phyloP scores from a whole-genome alignment of 2,888 invertebrate species.

The Athalia rosae region DNA sequence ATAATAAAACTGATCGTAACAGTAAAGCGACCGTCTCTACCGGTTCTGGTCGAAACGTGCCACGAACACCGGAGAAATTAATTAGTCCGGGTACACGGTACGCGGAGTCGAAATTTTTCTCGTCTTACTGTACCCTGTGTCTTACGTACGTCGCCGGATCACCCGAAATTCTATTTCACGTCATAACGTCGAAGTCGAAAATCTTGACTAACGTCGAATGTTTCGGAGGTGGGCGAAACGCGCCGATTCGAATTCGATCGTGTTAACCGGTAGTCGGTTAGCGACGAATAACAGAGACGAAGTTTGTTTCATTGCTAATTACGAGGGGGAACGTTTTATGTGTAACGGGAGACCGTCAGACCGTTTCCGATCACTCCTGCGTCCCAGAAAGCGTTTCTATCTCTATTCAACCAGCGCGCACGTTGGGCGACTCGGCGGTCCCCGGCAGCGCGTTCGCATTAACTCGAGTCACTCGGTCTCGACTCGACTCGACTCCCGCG shows the following conservation, averaged over 20 bases:
- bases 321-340: conserved; percentile 62
- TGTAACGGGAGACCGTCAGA: conserved; percentile 61
- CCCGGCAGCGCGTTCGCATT: conserved; percentile 5
- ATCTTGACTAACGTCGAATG: too few relatives aligned
- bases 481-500: neutral
- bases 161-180: too few relatives aligned
- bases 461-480: conserved; percentile 19
- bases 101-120: neutral
- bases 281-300: conserved; percentile 62
- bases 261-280: conserved; percentile 50
- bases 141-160: neutral
- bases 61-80: conserved; percentile 15
- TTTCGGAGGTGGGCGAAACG: neutral
- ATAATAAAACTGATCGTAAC: conserved; percentile 36
- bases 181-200: too few relatives aligned
- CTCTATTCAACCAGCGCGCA: conserved; percentile 21
- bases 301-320: conserved; percentile 68
- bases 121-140: neutral
- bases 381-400: conserved; percentile 45
- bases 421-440: conserved; percentile 17
- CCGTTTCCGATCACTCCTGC: conserved; percentile 44
- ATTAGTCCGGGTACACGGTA: neutral
- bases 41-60: conserved; percentile 32
- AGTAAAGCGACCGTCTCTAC: conserved; percentile 26
- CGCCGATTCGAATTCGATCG: conserved; percentile 20